Conservation (phyloP, 2,888 invertebrate species). For the Tineola bisselliella region DNA sequence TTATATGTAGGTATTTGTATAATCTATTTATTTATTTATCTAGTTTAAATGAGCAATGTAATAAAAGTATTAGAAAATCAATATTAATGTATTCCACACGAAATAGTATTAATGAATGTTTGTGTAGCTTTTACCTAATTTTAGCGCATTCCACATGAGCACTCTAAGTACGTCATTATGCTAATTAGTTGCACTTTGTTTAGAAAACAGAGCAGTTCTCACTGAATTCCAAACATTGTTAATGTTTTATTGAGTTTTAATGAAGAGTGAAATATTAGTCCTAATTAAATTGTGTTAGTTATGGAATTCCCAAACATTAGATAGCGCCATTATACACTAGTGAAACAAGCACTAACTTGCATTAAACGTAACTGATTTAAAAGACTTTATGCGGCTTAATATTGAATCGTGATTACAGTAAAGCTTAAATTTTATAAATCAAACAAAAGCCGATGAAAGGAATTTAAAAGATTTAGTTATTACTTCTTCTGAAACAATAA, state of each 20-base stretch:
- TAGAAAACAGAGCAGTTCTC: background rate
- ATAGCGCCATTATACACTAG: background rate
- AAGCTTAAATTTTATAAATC: too few species aligned
- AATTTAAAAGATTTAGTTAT: too few species aligned
- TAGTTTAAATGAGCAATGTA: too few species aligned
- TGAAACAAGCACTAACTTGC: background rate
- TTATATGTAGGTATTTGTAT: too few species aligned
- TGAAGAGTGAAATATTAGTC: background rate
- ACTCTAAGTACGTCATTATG: conserved; percentile 7
- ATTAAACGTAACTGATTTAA: background rate
- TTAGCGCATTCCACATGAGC: background rate
- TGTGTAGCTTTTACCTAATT: background rate
- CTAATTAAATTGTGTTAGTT: background rate
- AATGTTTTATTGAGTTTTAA: background rate
- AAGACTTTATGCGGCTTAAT: background rate
- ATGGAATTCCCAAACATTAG: background rate
- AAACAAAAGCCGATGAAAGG: too few species aligned
- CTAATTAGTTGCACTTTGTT: background rate
- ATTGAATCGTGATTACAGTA: too few species aligned
- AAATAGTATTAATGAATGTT: background rate
- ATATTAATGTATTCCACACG: background rate
- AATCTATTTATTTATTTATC: too few species aligned
- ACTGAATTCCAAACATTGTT: background rate
- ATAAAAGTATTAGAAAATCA: too few species aligned
- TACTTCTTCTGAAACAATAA: too few species aligned